Base-by-base conservation (phyloP, 2,797 vertebrate genomes). In the Falco naumanni region DNA sequence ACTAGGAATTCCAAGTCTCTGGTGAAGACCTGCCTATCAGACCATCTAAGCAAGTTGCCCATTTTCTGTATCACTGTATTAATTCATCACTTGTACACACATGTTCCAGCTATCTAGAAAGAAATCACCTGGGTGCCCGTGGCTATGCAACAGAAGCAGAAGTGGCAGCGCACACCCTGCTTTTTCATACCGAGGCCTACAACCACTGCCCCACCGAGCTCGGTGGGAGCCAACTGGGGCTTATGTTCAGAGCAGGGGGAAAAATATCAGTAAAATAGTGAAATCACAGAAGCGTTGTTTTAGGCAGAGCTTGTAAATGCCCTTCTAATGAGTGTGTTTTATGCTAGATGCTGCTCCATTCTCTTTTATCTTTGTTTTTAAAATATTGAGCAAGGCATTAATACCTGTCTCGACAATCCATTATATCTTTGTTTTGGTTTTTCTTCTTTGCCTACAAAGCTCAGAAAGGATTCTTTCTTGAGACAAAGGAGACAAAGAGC, bases 391-490 rank as follows among this genome's bases (percentile, higher is more conserved):
- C 83, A 5, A 79, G 45, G 56, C 65, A 81, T 28, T 60, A 90
- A 80, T 41, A 68, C 24, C 48, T 82, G n/a, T 71, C 80, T 96
- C 93, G 72, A 56, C 72, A 85, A 89, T 68, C 63, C 81, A 43
- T 28, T 84, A 45, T 22, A 87, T 72, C 72, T 91, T 93, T 94
- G 47, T 75, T 45, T 78, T 80, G 15, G 28, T 50, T 64, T 69
- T 81, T 94, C 91, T 92, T 80, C 66, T 48, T 74, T 59, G 92
- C 79, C 92, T 85, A 81, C 72, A 72, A 83, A 94, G 82, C 90
- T 94, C 65, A 92, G 81, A 88, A 95, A 64, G n/a, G 87, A 89
- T 66, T 69, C 61, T 96, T 96, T 96, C 82, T 95, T 93, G 90
- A 93, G 54, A 82, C 34, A 84, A 78, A 28, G 19, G 41, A 89